phyloP scores from a whole-genome alignment of 53 echinoderm and acorn worm genomes.

The Paracentrotus lividus region DNA sequence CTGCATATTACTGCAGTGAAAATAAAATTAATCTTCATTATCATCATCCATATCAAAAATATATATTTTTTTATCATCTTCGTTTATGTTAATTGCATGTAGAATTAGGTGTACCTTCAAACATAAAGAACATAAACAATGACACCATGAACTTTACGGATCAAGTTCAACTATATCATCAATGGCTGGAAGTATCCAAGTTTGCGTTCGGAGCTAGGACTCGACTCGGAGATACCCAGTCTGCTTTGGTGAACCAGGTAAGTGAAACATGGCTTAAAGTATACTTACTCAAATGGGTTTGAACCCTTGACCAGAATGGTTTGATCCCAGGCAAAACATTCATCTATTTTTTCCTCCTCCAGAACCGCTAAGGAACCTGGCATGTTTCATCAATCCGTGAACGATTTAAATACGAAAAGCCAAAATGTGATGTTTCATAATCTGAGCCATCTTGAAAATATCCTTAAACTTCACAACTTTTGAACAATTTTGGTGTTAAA shows the following conservation, averaged over 20 bases:
- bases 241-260: slow-evolving; percentile 62
- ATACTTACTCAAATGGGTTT: too few species aligned
- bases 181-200: slow-evolving; percentile 76
- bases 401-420: too few species aligned
- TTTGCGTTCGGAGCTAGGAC: slow-evolving; percentile 70
- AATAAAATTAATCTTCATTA: background rate
- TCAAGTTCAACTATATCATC: slow-evolving; percentile 67
- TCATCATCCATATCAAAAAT: background rate
- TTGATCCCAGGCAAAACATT: too few species aligned
- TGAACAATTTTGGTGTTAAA: too few species aligned
- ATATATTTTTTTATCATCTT: background rate
- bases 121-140: background rate
- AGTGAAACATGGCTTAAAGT: too few species aligned
- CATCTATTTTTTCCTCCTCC: too few species aligned
- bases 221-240: slow-evolving; percentile 70
- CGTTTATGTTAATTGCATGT: background rate
- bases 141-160: background rate
- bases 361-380: too few species aligned
- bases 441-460: too few species aligned
- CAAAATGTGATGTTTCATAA: too few species aligned
- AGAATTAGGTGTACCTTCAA: background rate
- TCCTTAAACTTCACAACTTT: too few species aligned
- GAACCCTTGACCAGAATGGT: too few species aligned
- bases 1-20: background rate
- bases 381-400: too few species aligned